Evolutionary conservation across 2,797 vertebrate genomes (phyloP).

Genomic region (Myotis myotis): DNA sequence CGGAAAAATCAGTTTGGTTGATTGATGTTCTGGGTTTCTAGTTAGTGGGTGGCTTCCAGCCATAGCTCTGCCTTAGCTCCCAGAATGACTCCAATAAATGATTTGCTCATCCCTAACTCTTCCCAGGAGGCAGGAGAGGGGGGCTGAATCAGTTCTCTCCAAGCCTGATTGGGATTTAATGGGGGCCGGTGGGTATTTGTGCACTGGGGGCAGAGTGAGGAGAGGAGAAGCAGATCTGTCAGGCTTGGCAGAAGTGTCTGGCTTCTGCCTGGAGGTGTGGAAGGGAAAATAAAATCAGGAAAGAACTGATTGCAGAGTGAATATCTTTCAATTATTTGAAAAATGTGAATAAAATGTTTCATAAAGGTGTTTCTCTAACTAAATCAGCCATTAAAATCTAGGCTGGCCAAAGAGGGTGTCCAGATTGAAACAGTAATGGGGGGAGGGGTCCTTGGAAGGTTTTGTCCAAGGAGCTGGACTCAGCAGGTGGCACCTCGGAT

Average conservation of each 20-base stretch:
- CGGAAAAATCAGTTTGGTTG: slow-evolving; percentile 76
- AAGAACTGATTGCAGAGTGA: slow-evolving; percentile 34
- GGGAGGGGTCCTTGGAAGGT: background rate
- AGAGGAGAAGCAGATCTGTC: background rate
- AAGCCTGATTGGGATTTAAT: slow-evolving; percentile 73
- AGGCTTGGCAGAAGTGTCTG: slow-evolving; percentile 47
- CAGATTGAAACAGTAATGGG: background rate
- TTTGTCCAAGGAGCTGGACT: background rate
- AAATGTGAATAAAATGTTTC: slow-evolving; percentile 49
- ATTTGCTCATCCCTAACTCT: slow-evolving; percentile 70
- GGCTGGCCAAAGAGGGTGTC: background rate
- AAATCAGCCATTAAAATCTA: background rate
- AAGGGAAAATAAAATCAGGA: slow-evolving; percentile 54
- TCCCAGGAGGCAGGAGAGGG: slow-evolving; percentile 21
- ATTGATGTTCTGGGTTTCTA: slow-evolving; percentile 77
- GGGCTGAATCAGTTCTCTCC: slow-evolving; percentile 67
- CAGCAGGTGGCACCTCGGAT: background rate
- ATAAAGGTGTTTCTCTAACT: slow-evolving; percentile 41
- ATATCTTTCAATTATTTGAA: slow-evolving; percentile 62
- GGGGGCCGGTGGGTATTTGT: slow-evolving; percentile 50
- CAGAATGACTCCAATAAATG: slow-evolving; percentile 78
- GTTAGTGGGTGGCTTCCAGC: slow-evolving; percentile 80
- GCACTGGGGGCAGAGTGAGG: background rate
- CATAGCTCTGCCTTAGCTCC: slow-evolving; percentile 72
- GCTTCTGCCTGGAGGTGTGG: slow-evolving; percentile 34